A percentile compares a stretch with the other conserved stretches of the same genome.
Evolutionary conservation across 2,113 vertebrate species (phyloP).

Genomic region (Vimba vimba): DNA sequence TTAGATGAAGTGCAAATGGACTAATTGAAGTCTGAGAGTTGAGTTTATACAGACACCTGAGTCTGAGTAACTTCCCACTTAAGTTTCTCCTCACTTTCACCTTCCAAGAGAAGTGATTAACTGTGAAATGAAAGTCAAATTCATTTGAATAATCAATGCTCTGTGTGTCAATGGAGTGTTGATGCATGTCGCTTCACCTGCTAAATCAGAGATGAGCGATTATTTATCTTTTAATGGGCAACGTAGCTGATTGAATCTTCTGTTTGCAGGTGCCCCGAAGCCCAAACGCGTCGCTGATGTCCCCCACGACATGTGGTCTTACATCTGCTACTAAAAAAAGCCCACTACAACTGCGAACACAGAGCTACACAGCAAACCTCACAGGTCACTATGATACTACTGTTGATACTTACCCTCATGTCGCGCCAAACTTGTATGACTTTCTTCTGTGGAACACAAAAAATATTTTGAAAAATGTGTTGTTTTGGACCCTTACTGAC

Average conservation of each 20-base stretch:
- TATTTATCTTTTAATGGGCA: constrained; percentile 45
- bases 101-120: constrained; percentile 47
- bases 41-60: constrained; percentile 35
- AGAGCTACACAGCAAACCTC: constrained; percentile 52
- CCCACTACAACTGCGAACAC: constrained; percentile 38
- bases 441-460: background rate
- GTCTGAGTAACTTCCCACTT: constrained; percentile 25
- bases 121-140: constrained; percentile 53
- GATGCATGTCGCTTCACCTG: constrained; percentile 11
- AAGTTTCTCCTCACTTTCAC: constrained; percentile 49
- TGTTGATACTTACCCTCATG: background rate
- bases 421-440: background rate
- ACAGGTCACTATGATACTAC: constrained; percentile 51
- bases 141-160: constrained; percentile 35
- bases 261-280: constrained; percentile 65
- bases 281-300: constrained; percentile 54
- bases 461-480: background rate
- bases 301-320: constrained; percentile 37
- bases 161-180: constrained; percentile 38
- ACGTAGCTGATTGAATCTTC: constrained; percentile 42
- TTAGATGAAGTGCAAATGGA: constrained; percentile 46
- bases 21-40: constrained; percentile 46
- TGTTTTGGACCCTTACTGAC: background rate
- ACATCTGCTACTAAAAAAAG: constrained; percentile 39
- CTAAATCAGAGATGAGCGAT: constrained; percentile 18